These are phyloP conservation scores for Corydoras sp. DNA, from an alignment of 2,113 vertebrate genomes.

Conservation along the genomic window DNA sequence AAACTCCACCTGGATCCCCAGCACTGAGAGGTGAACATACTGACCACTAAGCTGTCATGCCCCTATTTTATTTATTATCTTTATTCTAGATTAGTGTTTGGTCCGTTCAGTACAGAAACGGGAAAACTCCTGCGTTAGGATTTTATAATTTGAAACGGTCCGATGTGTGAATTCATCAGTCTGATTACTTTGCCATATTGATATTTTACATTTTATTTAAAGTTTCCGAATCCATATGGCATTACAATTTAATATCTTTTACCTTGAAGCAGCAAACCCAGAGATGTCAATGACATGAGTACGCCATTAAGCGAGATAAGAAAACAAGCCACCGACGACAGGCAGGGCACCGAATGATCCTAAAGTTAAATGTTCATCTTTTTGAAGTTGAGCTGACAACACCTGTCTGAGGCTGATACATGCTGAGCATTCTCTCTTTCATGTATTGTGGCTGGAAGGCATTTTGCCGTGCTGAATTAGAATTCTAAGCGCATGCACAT, in stretches of 20 bases:
- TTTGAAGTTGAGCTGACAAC: slow-evolving; percentile 47
- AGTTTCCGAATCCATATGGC: slow-evolving; percentile 26
- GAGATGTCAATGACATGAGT: slow-evolving; percentile 48
- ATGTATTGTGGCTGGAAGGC: slow-evolving; percentile 5
- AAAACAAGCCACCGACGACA: slow-evolving; percentile 32
- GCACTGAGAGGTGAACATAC: no score
- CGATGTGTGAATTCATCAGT: no score
- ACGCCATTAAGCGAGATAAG: slow-evolving; percentile 48
- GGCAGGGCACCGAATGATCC: slow-evolving; percentile 51
- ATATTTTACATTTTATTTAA: no score
- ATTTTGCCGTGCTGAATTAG: slow-evolving; percentile 14
- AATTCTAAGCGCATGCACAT: slow-evolving; percentile 35
- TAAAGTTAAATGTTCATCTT: slow-evolving; percentile 52
- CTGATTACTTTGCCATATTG: no score
- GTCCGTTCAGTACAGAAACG: no score
- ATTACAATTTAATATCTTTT: slow-evolving; percentile 59
- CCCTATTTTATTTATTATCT: no score
- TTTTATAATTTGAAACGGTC: no score
- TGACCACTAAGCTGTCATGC: no score
- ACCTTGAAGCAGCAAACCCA: slow-evolving; percentile 60
- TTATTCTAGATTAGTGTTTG: no score
- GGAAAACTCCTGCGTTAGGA: no score
- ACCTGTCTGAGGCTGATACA: slow-evolving; percentile 48
- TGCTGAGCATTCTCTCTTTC: slow-evolving; percentile 40
- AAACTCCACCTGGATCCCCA: no score